A percentile compares a stretch with the other conserved stretches of the same genome.
These are phyloP conservation scores for Phortica magna DNA, from an alignment of 2,888 invertebrate genomes.

Conservation along the genomic window DNA sequence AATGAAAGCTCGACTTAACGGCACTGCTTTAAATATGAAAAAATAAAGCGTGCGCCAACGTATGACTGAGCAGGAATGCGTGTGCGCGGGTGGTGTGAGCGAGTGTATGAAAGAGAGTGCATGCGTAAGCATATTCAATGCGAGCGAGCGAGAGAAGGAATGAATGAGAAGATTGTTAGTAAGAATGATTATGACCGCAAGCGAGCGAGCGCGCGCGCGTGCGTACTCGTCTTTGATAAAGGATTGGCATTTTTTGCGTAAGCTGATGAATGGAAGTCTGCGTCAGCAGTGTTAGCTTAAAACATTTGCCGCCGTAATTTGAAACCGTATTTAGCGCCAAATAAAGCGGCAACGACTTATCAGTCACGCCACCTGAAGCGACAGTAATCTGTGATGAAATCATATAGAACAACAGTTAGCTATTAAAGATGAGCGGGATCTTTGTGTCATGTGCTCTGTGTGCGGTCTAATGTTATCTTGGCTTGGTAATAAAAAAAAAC, in stretches of 20 bases:
- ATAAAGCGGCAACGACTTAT: too few species aligned
- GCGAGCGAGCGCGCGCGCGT: background rate
- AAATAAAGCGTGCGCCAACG: slow-evolving; percentile 42
- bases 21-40: slow-evolving; percentile 69
- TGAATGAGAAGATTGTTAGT: background rate
- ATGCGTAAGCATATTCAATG: slow-evolving; percentile 3
- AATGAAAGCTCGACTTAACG: slow-evolving; percentile 67
- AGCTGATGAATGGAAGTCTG: slow-evolving; percentile 2
- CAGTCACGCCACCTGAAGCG: too few species aligned
- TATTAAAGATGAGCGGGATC: too few species aligned
- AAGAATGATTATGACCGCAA: too few species aligned
- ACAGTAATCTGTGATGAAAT: too few species aligned
- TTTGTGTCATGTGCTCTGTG: too few species aligned
- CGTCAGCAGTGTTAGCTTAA: background rate
- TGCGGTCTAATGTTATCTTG: too few species aligned
- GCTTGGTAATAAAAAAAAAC: too few species aligned
- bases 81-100: slow-evolving; percentile 28
- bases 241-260: slow-evolving; percentile 1
- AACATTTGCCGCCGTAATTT: background rate
- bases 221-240: background rate
- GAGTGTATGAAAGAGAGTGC: background rate
- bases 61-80: slow-evolving; percentile 13
- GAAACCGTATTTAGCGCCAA: too few species aligned
- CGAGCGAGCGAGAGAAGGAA: background rate
- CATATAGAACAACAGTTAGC: too few species aligned